These are phyloP conservation scores for Columba livia DNA, from an alignment of 2,113 vertebrate genomes.

Conservation along the genomic window DNA sequence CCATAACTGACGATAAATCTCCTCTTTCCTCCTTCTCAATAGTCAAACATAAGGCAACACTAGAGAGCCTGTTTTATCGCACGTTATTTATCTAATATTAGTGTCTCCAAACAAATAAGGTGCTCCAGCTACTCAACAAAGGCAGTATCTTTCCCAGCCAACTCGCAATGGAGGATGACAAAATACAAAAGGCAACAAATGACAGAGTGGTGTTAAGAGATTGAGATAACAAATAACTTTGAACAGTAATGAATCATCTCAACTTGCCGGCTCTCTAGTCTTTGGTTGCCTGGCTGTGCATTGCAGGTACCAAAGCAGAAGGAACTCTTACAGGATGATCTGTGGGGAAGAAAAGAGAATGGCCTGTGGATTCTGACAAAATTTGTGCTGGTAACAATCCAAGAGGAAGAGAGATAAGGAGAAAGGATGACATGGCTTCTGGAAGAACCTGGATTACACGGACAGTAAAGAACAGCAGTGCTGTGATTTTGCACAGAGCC, in stretches of 20 bases:
- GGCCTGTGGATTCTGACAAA: slow-evolving; percentile 12
- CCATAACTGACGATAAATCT: not conserved
- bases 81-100: not conserved
- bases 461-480: not conserved
- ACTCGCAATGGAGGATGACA: not conserved
- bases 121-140: not conserved
- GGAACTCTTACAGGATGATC: slow-evolving; percentile 43
- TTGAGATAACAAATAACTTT: slow-evolving; percentile 12
- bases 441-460: not conserved
- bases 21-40: not conserved
- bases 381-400: not conserved
- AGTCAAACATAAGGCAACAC: not conserved
- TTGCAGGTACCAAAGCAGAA: slow-evolving; percentile 38
- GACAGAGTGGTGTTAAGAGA: not conserved
- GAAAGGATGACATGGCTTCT: not conserved
- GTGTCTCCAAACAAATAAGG: not conserved
- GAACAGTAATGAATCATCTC: slow-evolving; percentile 37
- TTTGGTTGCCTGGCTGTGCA: slow-evolving; percentile 44
- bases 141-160: not conserved
- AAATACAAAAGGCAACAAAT: not conserved
- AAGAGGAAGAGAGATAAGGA: not conserved
- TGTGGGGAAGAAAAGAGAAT: slow-evolving; percentile 24
- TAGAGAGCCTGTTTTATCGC: not conserved
- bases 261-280: slow-evolving; percentile 47
- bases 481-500: not conserved